Evolutionary conservation across 2,797 vertebrate species (phyloP), one percentile per base, ranked within the genome.

Genomic region (Anguilla marmorata): DNA sequence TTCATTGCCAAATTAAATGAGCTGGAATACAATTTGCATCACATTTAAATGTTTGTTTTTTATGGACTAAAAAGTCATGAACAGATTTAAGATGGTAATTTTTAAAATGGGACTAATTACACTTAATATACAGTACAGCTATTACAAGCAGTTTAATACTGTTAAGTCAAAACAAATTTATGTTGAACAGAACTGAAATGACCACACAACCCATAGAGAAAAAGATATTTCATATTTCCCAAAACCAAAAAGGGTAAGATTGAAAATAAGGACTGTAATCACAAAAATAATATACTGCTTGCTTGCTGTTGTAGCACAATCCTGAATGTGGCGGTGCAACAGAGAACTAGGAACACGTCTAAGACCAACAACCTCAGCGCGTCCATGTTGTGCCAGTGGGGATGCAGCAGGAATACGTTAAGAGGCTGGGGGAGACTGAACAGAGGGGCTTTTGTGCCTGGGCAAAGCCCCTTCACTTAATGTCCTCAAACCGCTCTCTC

Each of bases 401-500:
- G 63, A 50, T 19, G 21, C 85, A 52, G 85, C 41, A 54, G 66
- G 63, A 45, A 74, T 45, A 74, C 7, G 66, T 52, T 27, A 74
- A 52, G 41, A 52, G 63, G 12, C 24, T 27, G 9, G 33, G 41
- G 56, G 56, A 54, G n/a, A 30, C 48, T 21, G 33, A 86, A 86
- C 85, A 86, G 85, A 72, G 85, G 14, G 85, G 11, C 85, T 74
- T 86, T 74, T 82, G 79, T 86, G 85, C 45, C 66, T 41, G 48
- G 52, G 16, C 48, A 27, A 48, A 24, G 85, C 48, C n/a, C 41
- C 85, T 16, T 72, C n/a, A 72, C 85, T 54, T 41, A 85, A n/a
- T 60, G 84, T 82, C 45, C 79, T 82, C 79, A 50, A n/a, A 82
- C n/a, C 79, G 6, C 6, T 50, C 79, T 80, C 41, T 48, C 16